Evolutionary conservation across 2,797 vertebrate species (phyloP).

Genomic region (Carcharodon carcharias): DNA sequence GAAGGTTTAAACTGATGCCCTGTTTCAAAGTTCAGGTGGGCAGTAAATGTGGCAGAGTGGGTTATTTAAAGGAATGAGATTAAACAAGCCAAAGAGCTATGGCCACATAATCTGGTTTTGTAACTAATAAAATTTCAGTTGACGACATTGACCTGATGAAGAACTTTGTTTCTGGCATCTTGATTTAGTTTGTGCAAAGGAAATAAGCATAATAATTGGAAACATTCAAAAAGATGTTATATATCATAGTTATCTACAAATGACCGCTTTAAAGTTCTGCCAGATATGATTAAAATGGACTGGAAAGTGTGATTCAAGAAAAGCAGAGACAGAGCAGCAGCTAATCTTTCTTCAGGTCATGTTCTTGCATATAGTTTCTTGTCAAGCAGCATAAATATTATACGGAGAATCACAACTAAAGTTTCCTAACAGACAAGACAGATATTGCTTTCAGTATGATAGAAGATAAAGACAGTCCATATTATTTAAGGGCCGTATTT

Average conservation of each 20-base stretch:
- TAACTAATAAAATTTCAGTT: neutral
- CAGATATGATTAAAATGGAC: neutral
- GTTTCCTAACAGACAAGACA: neutral
- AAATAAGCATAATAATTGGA: neutral
- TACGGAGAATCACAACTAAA: neutral
- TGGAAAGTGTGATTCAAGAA: conserved; percentile 4
- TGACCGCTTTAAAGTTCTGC: neutral
- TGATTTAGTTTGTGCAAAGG: conserved; percentile 4
- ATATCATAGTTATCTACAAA: neutral
- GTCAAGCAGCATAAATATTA: neutral
- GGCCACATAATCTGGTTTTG: neutral
- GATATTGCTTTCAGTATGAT: neutral
- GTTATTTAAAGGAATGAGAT: neutral
- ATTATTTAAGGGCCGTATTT: neutral
- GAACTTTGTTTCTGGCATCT: neutral
- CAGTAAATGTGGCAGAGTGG: neutral
- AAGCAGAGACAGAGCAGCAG: neutral
- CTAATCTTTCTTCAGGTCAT: neutral
- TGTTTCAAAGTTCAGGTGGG: neutral
- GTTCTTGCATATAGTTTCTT: neutral
- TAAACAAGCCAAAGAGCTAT: neutral
- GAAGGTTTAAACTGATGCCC: neutral
- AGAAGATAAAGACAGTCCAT: neutral
- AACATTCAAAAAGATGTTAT: neutral
- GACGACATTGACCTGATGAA: neutral